These are phyloP conservation scores for Drosophila nigricruria DNA, from an alignment of 2,888 invertebrate species.

Conservation along the genomic window DNA sequence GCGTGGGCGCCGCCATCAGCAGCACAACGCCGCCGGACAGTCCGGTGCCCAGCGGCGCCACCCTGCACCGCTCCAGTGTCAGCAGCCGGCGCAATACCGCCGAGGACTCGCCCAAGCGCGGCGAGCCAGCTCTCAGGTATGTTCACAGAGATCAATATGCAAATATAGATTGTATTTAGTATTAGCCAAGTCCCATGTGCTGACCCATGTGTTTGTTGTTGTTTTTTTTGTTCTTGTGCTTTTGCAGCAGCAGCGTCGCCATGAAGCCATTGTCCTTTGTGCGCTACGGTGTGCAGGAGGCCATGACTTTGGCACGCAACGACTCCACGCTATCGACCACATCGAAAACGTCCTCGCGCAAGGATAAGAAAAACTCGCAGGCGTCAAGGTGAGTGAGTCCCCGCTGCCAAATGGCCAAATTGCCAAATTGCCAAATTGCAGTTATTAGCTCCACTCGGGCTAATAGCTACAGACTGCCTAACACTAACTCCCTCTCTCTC, in stretches of 20 bases:
- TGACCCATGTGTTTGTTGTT: conserved; percentile 29
- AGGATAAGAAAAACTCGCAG: conserved; percentile 86
- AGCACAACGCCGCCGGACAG: conserved; percentile 87
- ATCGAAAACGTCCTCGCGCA: conserved; percentile 85
- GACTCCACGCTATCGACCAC: conserved; percentile 88
- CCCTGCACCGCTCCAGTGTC: conserved; percentile 82
- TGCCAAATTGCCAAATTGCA: conserved; percentile 51
- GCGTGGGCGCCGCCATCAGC: conserved; percentile 79
- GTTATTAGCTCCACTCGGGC: conserved; percentile 54
- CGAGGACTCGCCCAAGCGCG: conserved; percentile 84
- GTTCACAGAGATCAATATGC: conserved; percentile 14
- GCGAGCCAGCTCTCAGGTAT: conserved; percentile 84
- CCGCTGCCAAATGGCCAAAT: neutral
- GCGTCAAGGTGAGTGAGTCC: conserved; percentile 85
- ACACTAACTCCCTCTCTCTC: conserved; percentile 2
- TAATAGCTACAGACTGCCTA: conserved; percentile 20
- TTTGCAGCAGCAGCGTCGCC: conserved; percentile 86
- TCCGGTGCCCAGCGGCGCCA: conserved; percentile 84
- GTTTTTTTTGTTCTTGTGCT: neutral
- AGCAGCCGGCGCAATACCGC: conserved; percentile 83
- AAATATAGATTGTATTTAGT: too few species aligned
- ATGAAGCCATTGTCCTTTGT: conserved; percentile 88
- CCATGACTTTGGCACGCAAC: conserved; percentile 85
- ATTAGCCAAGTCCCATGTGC: neutral
- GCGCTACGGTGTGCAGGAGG: conserved; percentile 85